These are phyloP conservation scores for Orius insidiosus DNA, from an alignment of 1,140 invertebrate species.

Conservation along the genomic window DNA sequence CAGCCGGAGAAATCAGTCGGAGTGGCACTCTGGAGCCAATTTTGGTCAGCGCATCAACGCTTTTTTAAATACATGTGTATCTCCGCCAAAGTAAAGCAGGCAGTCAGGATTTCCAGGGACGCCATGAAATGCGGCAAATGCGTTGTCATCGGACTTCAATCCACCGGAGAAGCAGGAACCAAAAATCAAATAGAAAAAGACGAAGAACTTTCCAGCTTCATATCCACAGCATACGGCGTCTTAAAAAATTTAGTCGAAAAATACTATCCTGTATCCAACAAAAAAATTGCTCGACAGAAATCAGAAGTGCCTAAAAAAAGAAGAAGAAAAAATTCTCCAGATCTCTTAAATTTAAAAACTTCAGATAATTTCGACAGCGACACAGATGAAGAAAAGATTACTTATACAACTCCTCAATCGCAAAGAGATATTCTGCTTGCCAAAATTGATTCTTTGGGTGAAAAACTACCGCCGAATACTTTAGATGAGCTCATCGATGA, in stretches of 20 bases:
- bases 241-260: constrained; percentile 89
- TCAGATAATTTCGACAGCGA: constrained; percentile 42
- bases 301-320: constrained; percentile 27
- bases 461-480: constrained; percentile 86
- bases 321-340: constrained; percentile 25
- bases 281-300: constrained; percentile 58
- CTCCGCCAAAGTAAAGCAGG: constrained; percentile 83
- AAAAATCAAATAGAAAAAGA: constrained; percentile 89
- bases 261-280: constrained; percentile 87
- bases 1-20: constrained; percentile 76
- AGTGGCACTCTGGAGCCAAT: constrained; percentile 93
- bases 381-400: constrained; percentile 27
- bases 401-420: constrained; percentile 45
- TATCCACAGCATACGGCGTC: constrained; percentile 96
- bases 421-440: constrained; percentile 56
- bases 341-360: constrained; percentile 38
- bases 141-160: constrained; percentile 97
- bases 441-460: constrained; percentile 72
- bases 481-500: constrained; percentile 96
- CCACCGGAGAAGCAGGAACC: constrained; percentile 92
- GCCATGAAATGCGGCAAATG: constrained; percentile 93
- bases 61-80: constrained; percentile 99
- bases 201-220: constrained; percentile 92
- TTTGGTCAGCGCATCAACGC: constrained; percentile 97
- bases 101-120: constrained; percentile 45